A percentile compares a stretch with the other conserved stretches of the same genome.
Conservation (phyloP, 1,140 invertebrate genomes). For the Argopecten irradians region DNA sequence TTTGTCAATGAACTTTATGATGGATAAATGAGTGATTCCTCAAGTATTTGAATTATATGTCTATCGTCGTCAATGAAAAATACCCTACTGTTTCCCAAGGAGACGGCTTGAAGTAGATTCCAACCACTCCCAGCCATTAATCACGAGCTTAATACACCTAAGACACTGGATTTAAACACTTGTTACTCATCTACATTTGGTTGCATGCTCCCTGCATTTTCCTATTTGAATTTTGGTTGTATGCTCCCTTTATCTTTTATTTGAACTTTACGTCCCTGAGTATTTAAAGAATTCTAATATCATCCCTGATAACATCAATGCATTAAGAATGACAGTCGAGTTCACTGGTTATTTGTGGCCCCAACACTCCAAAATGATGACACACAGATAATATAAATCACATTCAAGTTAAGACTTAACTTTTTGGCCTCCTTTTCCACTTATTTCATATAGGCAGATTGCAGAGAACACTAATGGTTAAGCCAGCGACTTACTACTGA, state of each 20-base stretch:
- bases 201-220: background rate
- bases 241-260: background rate
- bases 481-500: background rate
- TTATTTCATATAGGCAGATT: background rate
- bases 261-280: background rate
- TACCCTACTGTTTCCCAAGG: too few species aligned
- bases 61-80: too few species aligned
- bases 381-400: background rate
- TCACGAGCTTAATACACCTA: background rate
- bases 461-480: background rate
- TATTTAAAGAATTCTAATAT: background rate
- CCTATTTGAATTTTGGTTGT: background rate
- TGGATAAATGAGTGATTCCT: too few species aligned
- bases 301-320: background rate
- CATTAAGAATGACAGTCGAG: background rate
- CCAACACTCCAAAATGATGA: background rate
- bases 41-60: too few species aligned
- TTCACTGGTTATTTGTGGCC: background rate
- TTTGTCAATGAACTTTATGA: background rate
- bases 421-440: slow-evolving; percentile 7
- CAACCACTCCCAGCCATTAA: too few species aligned
- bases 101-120: too few species aligned
- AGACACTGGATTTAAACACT: background rate
- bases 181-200: background rate
- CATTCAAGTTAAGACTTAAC: background rate